phyloP scores from a whole-genome alignment of 2,113 vertebrate genomes.

The Neolamprologus falcicula region DNA sequence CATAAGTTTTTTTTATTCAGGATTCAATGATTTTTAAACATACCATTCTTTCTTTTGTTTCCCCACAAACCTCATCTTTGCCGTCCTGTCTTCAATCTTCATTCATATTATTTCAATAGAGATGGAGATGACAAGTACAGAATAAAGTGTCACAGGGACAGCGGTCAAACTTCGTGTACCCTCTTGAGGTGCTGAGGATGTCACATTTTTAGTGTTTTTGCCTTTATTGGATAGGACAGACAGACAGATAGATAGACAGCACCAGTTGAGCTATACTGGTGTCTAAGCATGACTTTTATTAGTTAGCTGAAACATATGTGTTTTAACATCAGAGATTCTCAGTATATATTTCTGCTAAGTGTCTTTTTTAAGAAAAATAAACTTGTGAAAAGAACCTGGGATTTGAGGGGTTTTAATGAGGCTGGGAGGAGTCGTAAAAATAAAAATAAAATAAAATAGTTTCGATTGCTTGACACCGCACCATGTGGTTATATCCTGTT shows the following conservation, averaged over 20 bases:
- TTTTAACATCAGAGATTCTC: not conserved
- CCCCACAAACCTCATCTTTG: not conserved
- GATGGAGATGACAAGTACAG: not conserved
- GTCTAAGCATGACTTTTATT: not conserved
- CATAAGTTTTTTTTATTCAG: not conserved
- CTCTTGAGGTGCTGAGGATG: not conserved
- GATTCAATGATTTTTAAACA: not conserved
- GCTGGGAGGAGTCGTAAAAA: not conserved
- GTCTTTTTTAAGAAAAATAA: not conserved
- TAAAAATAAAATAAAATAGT: not conserved
- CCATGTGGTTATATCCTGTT: not conserved
- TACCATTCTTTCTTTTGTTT: not conserved
- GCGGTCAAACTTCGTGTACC: not conserved
- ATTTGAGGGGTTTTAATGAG: not conserved
- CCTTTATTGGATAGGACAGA: not conserved
- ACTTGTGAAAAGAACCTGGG: not conserved
- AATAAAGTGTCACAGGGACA: not conserved
- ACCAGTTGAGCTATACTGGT: not conserved
- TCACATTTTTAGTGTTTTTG: not conserved
- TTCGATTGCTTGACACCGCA: not conserved
- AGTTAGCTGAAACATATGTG: not conserved
- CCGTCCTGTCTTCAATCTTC: not conserved
- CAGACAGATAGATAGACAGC: not conserved
- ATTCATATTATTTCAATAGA: not conserved
- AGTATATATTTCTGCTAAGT: not conserved